These are phyloP conservation scores for Aradophagus sp. DNA, from an alignment of 1,140 invertebrate species.

Conservation along the genomic window DNA sequence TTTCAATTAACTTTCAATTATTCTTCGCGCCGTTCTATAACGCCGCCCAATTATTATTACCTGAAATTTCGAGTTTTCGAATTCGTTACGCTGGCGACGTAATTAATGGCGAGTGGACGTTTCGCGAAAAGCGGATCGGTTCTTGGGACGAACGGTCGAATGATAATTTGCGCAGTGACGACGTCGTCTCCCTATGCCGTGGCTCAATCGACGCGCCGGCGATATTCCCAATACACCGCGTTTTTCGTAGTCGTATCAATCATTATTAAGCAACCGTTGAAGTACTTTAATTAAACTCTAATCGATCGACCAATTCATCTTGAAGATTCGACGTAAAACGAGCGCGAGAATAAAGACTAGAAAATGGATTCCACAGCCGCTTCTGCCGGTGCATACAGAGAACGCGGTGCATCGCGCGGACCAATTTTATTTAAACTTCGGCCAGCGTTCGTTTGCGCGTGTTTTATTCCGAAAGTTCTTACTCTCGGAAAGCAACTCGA, in stretches of 20 bases:
- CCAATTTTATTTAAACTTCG: conserved; percentile 40
- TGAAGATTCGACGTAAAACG: conserved; percentile 29
- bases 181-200: no score
- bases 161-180: no score
- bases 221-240: conserved; percentile 18
- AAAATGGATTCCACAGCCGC: conserved; percentile 16
- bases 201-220: no score
- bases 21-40: conserved; percentile 14
- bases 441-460: conserved; percentile 14
- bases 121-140: no score
- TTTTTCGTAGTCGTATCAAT: conserved; percentile 37
- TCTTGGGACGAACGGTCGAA: no score
- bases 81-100: no score
- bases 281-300: conserved; percentile 51
- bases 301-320: conserved; percentile 44
- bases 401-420: neutral
- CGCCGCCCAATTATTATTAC: no score
- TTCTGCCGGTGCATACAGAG: conserved; percentile 29
- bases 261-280: conserved; percentile 36
- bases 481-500: conserved; percentile 11
- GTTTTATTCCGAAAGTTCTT: conserved; percentile 8
- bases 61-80: no score
- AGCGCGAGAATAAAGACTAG: conserved; percentile 23
- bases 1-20: conserved; percentile 32
- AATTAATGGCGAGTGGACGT: no score